These are phyloP conservation scores for Homarus gammarus DNA, from an alignment of 2,888 invertebrate species.

Conservation along the genomic window DNA sequence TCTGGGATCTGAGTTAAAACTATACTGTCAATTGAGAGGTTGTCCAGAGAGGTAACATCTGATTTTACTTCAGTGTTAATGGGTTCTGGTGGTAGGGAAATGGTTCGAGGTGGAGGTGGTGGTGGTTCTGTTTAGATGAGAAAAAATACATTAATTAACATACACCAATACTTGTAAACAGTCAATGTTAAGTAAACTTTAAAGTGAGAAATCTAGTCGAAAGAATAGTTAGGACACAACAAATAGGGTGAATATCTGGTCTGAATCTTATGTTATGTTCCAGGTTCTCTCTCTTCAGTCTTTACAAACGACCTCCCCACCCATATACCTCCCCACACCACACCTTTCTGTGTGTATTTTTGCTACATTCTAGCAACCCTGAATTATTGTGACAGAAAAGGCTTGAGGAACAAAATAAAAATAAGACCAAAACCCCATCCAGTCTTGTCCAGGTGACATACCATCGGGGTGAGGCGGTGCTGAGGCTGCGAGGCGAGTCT, in stretches of 20 bases:
- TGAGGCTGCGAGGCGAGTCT: background rate
- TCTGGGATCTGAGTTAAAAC: slow-evolving; percentile 64
- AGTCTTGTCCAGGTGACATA: too few species aligned
- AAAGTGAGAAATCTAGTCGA: too few species aligned
- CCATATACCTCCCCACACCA: too few species aligned
- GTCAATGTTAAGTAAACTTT: too few species aligned
- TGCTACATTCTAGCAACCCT: too few species aligned
- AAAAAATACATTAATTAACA: background rate
- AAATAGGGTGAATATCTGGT: too few species aligned
- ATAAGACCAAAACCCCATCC: background rate
- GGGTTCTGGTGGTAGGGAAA: slow-evolving; percentile 40
- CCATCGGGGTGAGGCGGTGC: background rate
- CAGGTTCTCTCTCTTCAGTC: too few species aligned
- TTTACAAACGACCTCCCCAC: too few species aligned
- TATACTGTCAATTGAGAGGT: slow-evolving; percentile 58
- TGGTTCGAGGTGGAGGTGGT: slow-evolving; percentile 63
- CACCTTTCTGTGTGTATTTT: too few species aligned
- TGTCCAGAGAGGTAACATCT: slow-evolving; percentile 59
- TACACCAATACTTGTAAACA: background rate
- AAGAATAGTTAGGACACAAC: too few species aligned
- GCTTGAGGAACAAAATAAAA: background rate
- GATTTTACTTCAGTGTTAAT: slow-evolving; percentile 6
- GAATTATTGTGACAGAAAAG: too few species aligned
- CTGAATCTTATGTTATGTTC: too few species aligned
- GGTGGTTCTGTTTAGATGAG: slow-evolving; percentile 41